These are phyloP conservation scores for Cylloceria caligata DNA, from an alignment of 2,888 invertebrate genomes.

Conservation along the genomic window DNA sequence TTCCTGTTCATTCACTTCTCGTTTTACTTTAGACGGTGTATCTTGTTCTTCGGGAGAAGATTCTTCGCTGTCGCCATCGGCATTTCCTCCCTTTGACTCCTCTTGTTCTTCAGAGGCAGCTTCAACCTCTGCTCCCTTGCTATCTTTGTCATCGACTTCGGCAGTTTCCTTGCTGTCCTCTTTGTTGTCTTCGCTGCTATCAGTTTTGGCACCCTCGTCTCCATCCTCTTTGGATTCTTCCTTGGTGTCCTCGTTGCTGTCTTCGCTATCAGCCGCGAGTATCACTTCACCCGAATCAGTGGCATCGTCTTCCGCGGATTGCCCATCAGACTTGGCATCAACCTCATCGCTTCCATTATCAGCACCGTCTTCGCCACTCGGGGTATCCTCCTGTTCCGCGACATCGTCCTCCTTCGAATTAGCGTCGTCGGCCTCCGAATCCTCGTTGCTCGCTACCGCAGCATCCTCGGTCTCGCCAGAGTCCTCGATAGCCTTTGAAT, in stretches of 20 bases:
- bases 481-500: conserved; percentile 41
- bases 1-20: conserved; percentile 67
- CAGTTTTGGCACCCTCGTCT: conserved; percentile 64
- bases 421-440: not conserved
- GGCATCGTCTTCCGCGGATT: conserved; percentile 75
- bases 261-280: conserved; percentile 27
- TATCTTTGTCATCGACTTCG: conserved; percentile 65
- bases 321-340: conserved; percentile 70
- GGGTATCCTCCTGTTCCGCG: conserved; percentile 68
- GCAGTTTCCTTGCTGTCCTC: conserved; percentile 67
- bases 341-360: conserved; percentile 68
- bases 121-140: conserved; percentile 41
- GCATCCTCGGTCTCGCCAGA: conserved; percentile 10
- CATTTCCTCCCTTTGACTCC: conserved; percentile 68
- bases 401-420: conserved; percentile 40
- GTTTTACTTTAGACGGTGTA: conserved; percentile 59
- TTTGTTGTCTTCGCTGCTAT: conserved; percentile 66
- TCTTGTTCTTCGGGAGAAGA: conserved; percentile 72
- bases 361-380: conserved; percentile 73
- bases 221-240: conserved; percentile 68
- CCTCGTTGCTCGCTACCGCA: not conserved
- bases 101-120: conserved; percentile 63
- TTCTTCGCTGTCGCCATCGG: conserved; percentile 54
- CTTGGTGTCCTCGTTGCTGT: conserved; percentile 61
- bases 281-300: conserved; percentile 77